A percentile compares a stretch with the other conserved stretches of the same genome.
Evolutionary conservation across 2,797 vertebrate species (phyloP).

Genomic region (Gymnoscopelus microlampas): DNA sequence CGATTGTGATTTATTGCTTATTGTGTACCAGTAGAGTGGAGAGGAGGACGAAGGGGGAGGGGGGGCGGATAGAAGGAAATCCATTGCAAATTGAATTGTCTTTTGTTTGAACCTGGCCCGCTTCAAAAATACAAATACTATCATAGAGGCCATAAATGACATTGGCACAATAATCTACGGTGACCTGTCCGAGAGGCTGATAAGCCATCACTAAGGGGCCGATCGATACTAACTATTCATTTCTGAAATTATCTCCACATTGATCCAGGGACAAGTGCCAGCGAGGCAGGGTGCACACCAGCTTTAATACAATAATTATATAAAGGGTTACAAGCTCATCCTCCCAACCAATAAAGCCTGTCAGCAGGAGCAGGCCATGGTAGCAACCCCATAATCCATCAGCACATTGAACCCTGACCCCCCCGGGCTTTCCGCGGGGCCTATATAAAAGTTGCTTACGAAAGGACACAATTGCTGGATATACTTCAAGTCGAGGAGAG

Average conservation of each 20-base stretch:
- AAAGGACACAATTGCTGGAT: slow-evolving; percentile 79
- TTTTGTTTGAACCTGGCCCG: slow-evolving; percentile 88
- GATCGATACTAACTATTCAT: slow-evolving; percentile 99
- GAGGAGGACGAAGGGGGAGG: slow-evolving; percentile 44
- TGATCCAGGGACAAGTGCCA: slow-evolving; percentile 96
- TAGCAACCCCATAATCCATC: slow-evolving; percentile 98
- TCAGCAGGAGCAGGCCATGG: slow-evolving; percentile 89
- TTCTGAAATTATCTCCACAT: slow-evolving; percentile 99
- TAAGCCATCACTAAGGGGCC: slow-evolving; percentile 91
- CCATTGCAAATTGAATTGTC: slow-evolving; percentile 98
- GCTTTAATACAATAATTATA: slow-evolving; percentile 99
- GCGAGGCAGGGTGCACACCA: slow-evolving; percentile 86
- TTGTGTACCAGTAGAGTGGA: slow-evolving; percentile 79
- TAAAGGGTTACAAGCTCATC: slow-evolving; percentile 99
- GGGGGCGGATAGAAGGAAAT: slow-evolving; percentile 81
- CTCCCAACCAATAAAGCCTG: slow-evolving; percentile 98
- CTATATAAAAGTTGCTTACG: slow-evolving; percentile 87
- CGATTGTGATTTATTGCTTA: slow-evolving; percentile 99
- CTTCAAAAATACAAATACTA: slow-evolving; percentile 82
- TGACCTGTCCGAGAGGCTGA: slow-evolving; percentile 89
- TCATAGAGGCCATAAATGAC: slow-evolving; percentile 97
- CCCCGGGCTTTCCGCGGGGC: slow-evolving; percentile 85
- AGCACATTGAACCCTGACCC: slow-evolving; percentile 95
- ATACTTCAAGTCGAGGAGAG: slow-evolving; percentile 61
- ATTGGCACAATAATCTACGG: slow-evolving; percentile 95